These are phyloP conservation scores for Nasonia vitripennis DNA, from an alignment of 1,140 invertebrate species.

Conservation along the genomic window DNA sequence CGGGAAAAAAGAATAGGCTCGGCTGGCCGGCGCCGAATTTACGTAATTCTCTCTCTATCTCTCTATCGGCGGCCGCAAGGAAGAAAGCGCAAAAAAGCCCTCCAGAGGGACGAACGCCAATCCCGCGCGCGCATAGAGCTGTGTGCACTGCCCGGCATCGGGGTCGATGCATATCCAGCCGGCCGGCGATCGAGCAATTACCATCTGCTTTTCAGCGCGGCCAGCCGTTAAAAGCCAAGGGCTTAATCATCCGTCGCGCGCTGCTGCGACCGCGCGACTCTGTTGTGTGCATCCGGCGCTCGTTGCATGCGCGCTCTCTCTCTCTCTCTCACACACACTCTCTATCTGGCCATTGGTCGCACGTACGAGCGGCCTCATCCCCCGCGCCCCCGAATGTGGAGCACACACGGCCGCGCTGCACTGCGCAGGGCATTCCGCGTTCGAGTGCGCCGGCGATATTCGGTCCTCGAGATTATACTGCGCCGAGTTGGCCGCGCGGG, in stretches of 20 bases:
- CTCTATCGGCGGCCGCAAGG: not conserved
- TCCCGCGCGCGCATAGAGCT: not conserved
- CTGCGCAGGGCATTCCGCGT: not conserved
- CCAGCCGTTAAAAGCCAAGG: conserved; percentile 32
- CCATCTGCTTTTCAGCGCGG: conserved; percentile 31
- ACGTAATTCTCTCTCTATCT: not conserved
- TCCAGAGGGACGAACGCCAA: not conserved
- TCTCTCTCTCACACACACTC: not conserved
- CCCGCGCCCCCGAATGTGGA: too few species aligned
- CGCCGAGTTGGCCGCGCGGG: not conserved
- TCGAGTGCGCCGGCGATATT: too few species aligned
- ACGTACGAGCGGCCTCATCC: not conserved
- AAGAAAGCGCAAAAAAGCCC: not conserved
- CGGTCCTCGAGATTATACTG: not conserved
- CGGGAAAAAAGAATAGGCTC: not conserved
- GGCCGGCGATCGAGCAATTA: conserved; percentile 30
- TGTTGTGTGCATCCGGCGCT: conserved; percentile 1
- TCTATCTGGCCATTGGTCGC: not conserved
- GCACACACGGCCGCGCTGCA: not conserved
- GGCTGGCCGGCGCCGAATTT: not conserved
- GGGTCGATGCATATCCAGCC: not conserved
- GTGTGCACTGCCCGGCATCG: not conserved
- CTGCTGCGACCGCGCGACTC: not conserved
- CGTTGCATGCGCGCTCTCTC: not conserved
- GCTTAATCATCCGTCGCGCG: conserved; percentile 24